phyloP scores from a whole-genome alignment of 2,888 invertebrate species.

The Stenurella melanura region DNA sequence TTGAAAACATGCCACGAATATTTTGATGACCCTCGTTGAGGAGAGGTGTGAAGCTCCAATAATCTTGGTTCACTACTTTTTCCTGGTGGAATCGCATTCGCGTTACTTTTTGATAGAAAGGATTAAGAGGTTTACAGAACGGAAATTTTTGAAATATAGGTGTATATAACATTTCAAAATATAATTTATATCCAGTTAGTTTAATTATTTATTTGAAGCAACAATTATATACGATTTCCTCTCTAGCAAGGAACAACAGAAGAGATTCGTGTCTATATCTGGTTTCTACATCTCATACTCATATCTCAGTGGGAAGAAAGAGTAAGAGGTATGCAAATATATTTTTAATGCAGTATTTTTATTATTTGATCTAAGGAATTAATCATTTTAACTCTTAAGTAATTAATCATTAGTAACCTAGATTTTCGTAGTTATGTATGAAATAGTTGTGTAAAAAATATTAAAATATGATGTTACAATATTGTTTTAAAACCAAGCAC shows the following conservation, averaged over 20 bases:
- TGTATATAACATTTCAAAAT: neutral
- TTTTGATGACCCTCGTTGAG: too few relatives aligned
- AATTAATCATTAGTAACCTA: constrained; percentile 1
- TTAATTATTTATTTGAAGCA: neutral
- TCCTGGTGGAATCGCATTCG: too few relatives aligned
- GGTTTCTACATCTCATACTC: neutral
- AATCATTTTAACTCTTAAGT: neutral
- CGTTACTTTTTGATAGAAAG: too few relatives aligned
- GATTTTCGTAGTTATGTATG: constrained; percentile 7
- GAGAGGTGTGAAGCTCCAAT: too few relatives aligned
- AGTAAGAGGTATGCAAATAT: neutral
- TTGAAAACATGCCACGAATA: too few relatives aligned
- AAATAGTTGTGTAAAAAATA: constrained; percentile 5
- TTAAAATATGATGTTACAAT: constrained; percentile 12
- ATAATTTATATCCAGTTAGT: neutral
- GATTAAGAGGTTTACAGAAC: too few relatives aligned
- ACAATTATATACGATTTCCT: neutral
- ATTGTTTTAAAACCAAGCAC: constrained; percentile 12
- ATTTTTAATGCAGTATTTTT: neutral
- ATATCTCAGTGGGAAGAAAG: neutral
- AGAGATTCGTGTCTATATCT: neutral
- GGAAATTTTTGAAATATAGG: too few relatives aligned
- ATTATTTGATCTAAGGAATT: neutral
- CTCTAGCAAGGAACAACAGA: neutral
- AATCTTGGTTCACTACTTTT: too few relatives aligned